Conservation (phyloP, 1,140 invertebrate genomes). For the Batillaria attramentaria region DNA sequence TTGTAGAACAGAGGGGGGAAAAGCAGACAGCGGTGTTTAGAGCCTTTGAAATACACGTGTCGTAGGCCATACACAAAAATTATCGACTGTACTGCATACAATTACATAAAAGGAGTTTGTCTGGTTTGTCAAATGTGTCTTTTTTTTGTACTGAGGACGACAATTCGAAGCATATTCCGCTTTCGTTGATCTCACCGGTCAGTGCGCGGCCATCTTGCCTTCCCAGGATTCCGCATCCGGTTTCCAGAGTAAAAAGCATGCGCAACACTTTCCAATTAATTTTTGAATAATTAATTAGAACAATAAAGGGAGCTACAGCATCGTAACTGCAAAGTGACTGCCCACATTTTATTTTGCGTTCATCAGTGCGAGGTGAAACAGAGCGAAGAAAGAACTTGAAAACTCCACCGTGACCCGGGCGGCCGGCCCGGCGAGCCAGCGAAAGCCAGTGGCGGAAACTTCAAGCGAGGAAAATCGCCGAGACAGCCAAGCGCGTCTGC, state of each 20-base stretch:
- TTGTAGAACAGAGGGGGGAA: too few species aligned
- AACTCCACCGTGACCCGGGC: conserved; percentile 16
- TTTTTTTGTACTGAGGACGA: too few species aligned
- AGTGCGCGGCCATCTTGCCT: conserved; percentile 40
- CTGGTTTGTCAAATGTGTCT: too few species aligned
- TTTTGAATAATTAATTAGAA: conserved; percentile 70
- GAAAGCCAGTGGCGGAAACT: conserved; percentile 23
- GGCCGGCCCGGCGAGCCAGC: background rate
- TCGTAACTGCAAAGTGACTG: background rate
- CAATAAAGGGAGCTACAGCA: conserved; percentile 63
- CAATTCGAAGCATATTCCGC: too few species aligned
- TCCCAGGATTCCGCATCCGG: conserved; percentile 45
- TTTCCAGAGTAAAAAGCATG: conserved; percentile 56
- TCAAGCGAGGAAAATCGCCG: conserved; percentile 8
- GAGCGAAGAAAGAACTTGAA: background rate
- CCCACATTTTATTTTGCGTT: background rate
- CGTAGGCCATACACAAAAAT: too few species aligned
- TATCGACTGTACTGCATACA: too few species aligned
- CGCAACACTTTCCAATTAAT: conserved; percentile 65
- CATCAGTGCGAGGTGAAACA: background rate
- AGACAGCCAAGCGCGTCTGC: background rate
- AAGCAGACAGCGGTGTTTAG: too few species aligned
- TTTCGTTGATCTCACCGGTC: conserved; percentile 26
- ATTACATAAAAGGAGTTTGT: too few species aligned
- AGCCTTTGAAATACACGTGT: too few species aligned